Base-by-base conservation (phyloP, 92 coral and sea anemone species). In the Bergia puertoricense region DNA sequence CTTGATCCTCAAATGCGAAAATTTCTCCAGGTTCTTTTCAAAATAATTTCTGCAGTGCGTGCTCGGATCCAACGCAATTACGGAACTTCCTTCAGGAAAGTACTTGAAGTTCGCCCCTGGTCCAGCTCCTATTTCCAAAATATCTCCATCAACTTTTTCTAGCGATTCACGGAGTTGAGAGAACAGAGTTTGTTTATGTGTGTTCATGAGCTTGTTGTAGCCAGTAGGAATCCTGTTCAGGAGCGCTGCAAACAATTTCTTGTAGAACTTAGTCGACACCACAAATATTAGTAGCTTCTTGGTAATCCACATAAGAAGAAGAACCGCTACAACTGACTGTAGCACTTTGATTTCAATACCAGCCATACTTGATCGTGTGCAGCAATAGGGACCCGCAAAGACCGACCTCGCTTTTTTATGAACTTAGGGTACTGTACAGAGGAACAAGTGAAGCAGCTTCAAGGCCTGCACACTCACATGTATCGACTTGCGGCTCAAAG, bases 71-170 rank as follows among this genome's bases (percentile, higher is more conserved):
- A 97, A 76, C 1, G 96, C 98, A 22, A 94, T 90, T 10, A 97
- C 86, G 2, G 94, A 92, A 74, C 99, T 85, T 13, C 97, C 98
- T 45, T 90, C 85, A 1, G 98, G 98, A 51, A 91, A 92, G 83
- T 88, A 97, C 54, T 93, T 88, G 86, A 97, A 97, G 82, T 97
- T 97, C 51, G 98, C 98, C n/a, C 99, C 99, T 4, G 99, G 92
- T 8, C 99, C 99, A 30, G 94, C 92, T 36, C 99, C 99, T 15
- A 97, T 92, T 83, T 97, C 99, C 74, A 97, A 77, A 36, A 97
- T 88, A 77, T 95, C 99, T 7, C 98, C 98, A 22, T 80, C 76
- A 71, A 90, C 85, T 71, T 71, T 82, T 46, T 86, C 88, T 74
- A 93, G 40, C 15, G 86, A 78, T 73, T 82, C 65, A 22, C 88